These are phyloP conservation scores for Ennomos fuscantarius DNA, from an alignment of 2,888 invertebrate species.

Conservation along the genomic window DNA sequence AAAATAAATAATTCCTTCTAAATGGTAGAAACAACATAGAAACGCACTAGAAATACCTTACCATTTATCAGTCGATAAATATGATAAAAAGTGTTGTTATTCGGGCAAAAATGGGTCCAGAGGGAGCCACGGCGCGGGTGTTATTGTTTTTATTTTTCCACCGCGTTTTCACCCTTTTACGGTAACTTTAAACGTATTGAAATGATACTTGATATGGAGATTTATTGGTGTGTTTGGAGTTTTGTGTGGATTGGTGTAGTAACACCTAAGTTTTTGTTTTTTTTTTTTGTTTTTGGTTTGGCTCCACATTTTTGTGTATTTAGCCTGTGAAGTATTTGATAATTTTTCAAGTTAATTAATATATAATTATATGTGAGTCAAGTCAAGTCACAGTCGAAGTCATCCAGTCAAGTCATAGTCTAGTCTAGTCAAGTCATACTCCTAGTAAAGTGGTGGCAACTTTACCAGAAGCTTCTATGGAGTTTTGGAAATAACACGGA, in stretches of 20 bases:
- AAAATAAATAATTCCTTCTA: not conserved
- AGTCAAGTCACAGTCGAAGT: no score
- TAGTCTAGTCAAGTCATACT: no score
- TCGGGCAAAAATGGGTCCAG: constrained; percentile 76
- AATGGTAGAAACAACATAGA: constrained; percentile 62
- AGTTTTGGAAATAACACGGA: no score
- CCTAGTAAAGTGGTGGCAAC: no score
- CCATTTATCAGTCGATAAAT: constrained; percentile 84
- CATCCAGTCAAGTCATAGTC: no score
- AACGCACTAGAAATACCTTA: constrained; percentile 73
- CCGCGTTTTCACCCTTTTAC: constrained; percentile 77
- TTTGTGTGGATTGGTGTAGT: constrained; percentile 7
- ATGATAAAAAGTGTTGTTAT: constrained; percentile 84
- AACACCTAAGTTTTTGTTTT: no score
- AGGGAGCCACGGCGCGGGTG: constrained; percentile 60
- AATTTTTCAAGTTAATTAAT: no score
- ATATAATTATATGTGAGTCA: no score
- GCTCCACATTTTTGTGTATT: no score
- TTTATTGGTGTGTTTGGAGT: constrained; percentile 57
- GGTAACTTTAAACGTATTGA: constrained; percentile 69
- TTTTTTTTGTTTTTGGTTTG: not conserved
- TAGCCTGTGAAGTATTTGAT: no score
- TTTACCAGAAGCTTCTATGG: no score
- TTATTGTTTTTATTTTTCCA: constrained; percentile 82
- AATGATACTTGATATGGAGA: constrained; percentile 74